phyloP scores from a whole-genome alignment of 37 sponge, comb jelly and placozoan genomes.

The Halisarca cf. caerulea region DNA sequence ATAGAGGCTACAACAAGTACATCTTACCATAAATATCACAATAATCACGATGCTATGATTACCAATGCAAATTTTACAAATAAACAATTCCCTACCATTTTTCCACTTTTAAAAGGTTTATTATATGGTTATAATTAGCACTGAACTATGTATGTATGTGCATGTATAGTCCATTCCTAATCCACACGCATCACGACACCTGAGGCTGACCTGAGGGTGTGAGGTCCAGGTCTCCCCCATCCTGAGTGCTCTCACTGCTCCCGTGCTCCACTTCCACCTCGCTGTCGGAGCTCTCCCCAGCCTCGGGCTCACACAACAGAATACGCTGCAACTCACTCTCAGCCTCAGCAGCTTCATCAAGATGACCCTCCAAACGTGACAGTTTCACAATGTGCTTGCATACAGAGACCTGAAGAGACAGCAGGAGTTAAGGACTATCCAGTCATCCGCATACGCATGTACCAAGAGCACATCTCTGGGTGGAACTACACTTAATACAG shows the following conservation, averaged over 20 bases:
- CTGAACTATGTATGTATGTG: too few species aligned
- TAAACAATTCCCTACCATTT: too few species aligned
- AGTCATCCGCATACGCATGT: not conserved
- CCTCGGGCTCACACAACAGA: conserved; percentile 37
- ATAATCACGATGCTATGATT: too few species aligned
- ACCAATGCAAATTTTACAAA: too few species aligned
- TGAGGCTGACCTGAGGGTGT: conserved; percentile 13
- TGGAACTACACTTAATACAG: too few species aligned
- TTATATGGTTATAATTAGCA: too few species aligned
- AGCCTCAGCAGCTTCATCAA: conserved; percentile 12
- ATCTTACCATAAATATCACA: too few species aligned
- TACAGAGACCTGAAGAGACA: not conserved
- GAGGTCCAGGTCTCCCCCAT: not conserved
- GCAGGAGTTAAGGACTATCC: not conserved
- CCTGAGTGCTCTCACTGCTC: not conserved
- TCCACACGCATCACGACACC: too few species aligned
- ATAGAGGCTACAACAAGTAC: too few species aligned
- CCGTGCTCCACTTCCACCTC: not conserved
- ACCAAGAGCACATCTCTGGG: not conserved
- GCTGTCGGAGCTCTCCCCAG: conserved; percentile 39
- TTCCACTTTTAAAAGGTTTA: too few species aligned
- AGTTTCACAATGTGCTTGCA: not conserved
- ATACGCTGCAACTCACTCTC: conserved; percentile 26
- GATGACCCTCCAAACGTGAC: not conserved
- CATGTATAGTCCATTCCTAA: too few species aligned